phyloP scores from a whole-genome alignment of 2,888 invertebrate species.

The Coronaproctus castanopsis region DNA sequence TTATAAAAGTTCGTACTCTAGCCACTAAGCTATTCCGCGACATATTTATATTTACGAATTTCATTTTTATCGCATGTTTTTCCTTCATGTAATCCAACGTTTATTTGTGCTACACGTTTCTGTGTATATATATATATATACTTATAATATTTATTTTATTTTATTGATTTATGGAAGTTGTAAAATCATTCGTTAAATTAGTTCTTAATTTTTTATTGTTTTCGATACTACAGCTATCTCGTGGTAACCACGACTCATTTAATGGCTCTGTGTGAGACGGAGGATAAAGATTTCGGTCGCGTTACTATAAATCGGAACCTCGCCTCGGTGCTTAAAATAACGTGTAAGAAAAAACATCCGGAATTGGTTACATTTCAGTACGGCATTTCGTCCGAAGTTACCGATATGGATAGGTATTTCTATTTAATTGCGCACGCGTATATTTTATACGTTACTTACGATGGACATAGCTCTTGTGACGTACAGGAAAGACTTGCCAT shows the following conservation, averaged over 20 bases:
- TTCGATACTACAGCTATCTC: constrained; percentile 40
- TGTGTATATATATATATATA: no score
- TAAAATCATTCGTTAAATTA: no score
- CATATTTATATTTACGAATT: no score
- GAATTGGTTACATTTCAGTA: constrained; percentile 95
- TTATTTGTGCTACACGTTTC: no score
- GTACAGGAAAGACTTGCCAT: no score
- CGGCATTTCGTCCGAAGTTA: constrained; percentile 60
- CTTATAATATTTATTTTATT: no score
- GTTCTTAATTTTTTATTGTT: constrained; percentile 5
- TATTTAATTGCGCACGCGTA: not conserved
- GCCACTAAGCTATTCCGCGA: no score
- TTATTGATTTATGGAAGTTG: no score
- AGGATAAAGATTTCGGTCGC: constrained; percentile 56
- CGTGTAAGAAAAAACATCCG: constrained; percentile 84
- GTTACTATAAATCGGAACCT: constrained; percentile 72
- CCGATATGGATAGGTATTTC: constrained; percentile 56
- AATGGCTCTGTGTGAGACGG: constrained; percentile 61
- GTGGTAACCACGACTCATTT: constrained; percentile 70
- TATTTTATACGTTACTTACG: not conserved
- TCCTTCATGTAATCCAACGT: no score
- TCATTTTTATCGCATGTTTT: no score
- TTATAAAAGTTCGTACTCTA: no score
- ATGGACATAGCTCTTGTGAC: not conserved
- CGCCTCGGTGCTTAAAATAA: constrained; percentile 86